Conservation (phyloP, 1,140 invertebrate species). For the Leptoteleia sp. region DNA sequence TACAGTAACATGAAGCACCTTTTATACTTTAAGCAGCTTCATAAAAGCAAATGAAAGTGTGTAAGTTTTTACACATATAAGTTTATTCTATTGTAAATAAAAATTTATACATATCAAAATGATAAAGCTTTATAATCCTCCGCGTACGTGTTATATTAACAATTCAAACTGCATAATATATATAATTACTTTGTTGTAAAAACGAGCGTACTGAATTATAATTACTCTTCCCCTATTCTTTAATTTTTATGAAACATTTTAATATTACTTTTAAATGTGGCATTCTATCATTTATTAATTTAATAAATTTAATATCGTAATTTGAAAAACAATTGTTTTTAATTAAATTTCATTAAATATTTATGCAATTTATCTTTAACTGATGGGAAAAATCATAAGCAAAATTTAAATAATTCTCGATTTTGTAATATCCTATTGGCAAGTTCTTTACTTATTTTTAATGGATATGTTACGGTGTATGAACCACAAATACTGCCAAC, state of each 20-base stretch:
- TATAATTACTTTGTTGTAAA: too few relatives aligned
- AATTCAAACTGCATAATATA: too few relatives aligned
- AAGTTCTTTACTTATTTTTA: conserved; percentile 42
- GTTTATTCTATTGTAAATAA: conserved; percentile 27
- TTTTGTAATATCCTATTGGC: conserved; percentile 15
- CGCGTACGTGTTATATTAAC: conserved; percentile 3
- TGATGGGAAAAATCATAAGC: too few relatives aligned
- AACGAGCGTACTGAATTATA: too few relatives aligned
- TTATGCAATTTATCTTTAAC: too few relatives aligned
- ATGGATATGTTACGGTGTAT: conserved; percentile 48
- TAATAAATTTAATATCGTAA: too few relatives aligned
- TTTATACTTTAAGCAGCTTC: conserved; percentile 34
- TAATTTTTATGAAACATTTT: too few relatives aligned
- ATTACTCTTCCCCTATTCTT: too few relatives aligned
- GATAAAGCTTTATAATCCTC: conserved; percentile 8
- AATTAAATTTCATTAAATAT: too few relatives aligned
- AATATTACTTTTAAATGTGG: too few relatives aligned
- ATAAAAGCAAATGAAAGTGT: conserved; percentile 41
- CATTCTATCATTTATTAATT: too few relatives aligned
- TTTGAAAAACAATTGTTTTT: too few relatives aligned
- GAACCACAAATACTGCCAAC: conserved; percentile 41
- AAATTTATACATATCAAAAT: conserved; percentile 20
- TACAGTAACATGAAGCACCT: conserved; percentile 67
- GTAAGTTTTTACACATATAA: conserved; percentile 20
- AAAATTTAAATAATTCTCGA: background rate